Base-by-base conservation (phyloP, 2,797 vertebrate species). In the Catostomus latipinnis region DNA sequence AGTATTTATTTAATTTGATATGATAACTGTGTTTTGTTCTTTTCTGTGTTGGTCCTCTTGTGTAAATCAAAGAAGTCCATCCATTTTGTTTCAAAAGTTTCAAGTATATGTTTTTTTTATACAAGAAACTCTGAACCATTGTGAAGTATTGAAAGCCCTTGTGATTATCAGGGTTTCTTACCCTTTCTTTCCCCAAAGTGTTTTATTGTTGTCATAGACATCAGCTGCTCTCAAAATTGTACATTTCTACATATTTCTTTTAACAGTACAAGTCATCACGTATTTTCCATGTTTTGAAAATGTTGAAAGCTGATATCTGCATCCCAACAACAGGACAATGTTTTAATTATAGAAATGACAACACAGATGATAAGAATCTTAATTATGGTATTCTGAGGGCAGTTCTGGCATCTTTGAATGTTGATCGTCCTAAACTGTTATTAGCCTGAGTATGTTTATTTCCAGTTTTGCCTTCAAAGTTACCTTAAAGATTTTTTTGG, bases 131-230 rank as follows among this genome's bases (percentile, higher is more conserved):
- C 66, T 70, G 16, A 70, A 56, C 74, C 78, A 70, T 60, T 34
- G 71, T 76, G 54, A 74, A 78, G 83, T 85, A 85, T 85, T 74
- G 43, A 78, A 80, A 81, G 34, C 66, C 43, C n/a, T 57, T 14
- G 34, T 13, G 49, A 69, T 53, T 57, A 46, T 71, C 57, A n/a
- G n/a, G 16, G 34, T 72, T 48, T 54, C 48, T 71, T 4, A 34
- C 14, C 45, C 12, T 72, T 13, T 52, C 18, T n/a, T 12, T 53
- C 43, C 10, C 1, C 6, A 57, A 71, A 71, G 53, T 56, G 14
- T 71, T 71, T 71, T n/a, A 8, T 1, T 10, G 6, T 71, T 16
- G 34, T 34, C 34, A 34, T 34, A 34, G 34, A 34, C 34, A 34
- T 34, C 34, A 34, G 3, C 34, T 34, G 3, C 34, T 34, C 34